Evolutionary conservation across 2,888 invertebrate genomes (phyloP), one percentile per base, ranked within the genome.

Genomic region (Stenurella melanura): DNA sequence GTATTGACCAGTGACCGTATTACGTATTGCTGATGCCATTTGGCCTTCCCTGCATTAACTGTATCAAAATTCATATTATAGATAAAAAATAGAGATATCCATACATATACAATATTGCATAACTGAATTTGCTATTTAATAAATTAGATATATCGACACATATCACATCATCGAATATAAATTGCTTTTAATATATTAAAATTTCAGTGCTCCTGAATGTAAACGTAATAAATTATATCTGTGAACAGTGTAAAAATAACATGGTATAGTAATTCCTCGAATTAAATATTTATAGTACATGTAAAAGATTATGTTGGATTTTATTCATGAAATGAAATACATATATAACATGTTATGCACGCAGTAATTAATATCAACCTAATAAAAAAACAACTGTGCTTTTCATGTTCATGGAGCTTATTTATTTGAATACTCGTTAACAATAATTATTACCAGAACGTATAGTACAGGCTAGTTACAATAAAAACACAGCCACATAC

Each of bases 251-350:
- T n/a, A 50, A 50, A 50, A 11, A 42, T 42, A 50, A n/a, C n/a
- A 50, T n/a, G 50, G 0, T n/a, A 1, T 50, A 50, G 15, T 50
- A 50, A n/a, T 50, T 50, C 50, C 15, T 6, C 15, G n/a, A 12
- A n/a, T 50, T 50, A 50, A 15, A 50, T 15, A n/a, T 50, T n/a
- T 50, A n/a, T 50, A n/a, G 50, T n/a, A n/a, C 6, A 50, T n/a
- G n/a, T 50, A 50, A 50, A 50, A 50, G n/a, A n/a, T 42, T 42
- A 15, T 50, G 50, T 50, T n/a, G 50, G 6, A 50, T 50, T 50
- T 50, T 50, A 50, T 50, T 50, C n/a, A 50, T 50, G n/a, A 50
- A 50, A 50, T 50, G 50, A 50, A 50, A 50, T n/a, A n/a, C n/a
- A n/a, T 50, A n/a, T 50, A 50, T 50, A 34, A 9, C 30, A 34